These are phyloP conservation scores for Habroteleia sp. DNA, from an alignment of 2,888 invertebrate genomes.

Conservation along the genomic window DNA sequence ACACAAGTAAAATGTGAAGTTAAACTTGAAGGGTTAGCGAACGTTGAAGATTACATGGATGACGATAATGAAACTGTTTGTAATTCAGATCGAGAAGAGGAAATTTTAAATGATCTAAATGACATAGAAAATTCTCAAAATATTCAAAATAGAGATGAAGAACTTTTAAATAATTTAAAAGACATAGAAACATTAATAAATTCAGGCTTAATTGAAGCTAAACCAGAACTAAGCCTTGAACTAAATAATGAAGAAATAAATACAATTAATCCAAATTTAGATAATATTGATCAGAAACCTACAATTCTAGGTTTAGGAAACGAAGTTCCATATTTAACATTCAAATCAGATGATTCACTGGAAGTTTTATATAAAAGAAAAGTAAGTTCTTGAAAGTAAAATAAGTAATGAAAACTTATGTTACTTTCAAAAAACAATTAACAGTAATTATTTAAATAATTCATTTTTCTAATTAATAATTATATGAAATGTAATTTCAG, in stretches of 20 bases:
- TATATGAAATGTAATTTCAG: too few relatives aligned
- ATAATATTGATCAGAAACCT: background rate
- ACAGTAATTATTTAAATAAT: conserved; percentile 1
- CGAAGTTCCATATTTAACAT: conserved; percentile 14
- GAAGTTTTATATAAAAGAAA: conserved; percentile 24
- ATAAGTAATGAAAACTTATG: too few relatives aligned
- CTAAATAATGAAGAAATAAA: background rate
- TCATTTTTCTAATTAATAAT: too few relatives aligned
- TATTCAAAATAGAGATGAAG: conserved; percentile 11
- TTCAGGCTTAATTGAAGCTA: background rate
- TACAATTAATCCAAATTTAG: background rate
- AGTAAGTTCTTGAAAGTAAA: too few relatives aligned
- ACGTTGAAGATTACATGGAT: conserved; percentile 7
- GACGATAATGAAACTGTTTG: conserved; percentile 24
- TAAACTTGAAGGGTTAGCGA: background rate
- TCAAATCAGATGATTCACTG: conserved; percentile 31
- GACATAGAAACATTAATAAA: background rate
- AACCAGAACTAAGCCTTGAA: background rate
- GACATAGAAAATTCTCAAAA: conserved; percentile 1
- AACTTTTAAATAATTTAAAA: conserved; percentile 7
- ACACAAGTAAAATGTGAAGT: background rate
- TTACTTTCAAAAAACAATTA: conserved; percentile 1
- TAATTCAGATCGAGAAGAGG: conserved; percentile 6
- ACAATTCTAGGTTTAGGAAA: background rate
- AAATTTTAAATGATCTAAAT: conserved; percentile 10